Base-by-base conservation (phyloP, 1,140 invertebrate species). In the Polypedilum pembai region DNA sequence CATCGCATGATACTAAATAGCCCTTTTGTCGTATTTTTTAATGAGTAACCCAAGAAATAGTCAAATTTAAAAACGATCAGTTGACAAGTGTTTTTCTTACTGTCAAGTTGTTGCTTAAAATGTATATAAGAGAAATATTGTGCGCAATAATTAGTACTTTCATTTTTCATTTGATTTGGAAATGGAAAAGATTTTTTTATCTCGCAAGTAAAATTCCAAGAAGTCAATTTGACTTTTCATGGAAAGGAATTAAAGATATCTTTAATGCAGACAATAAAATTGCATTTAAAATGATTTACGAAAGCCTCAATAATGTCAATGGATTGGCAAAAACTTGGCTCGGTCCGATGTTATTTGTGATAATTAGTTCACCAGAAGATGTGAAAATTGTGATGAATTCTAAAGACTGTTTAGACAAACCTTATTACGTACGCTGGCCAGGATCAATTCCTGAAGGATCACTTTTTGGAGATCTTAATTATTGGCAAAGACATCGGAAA, bases 311-410 rank as follows among this genome's bases (percentile, higher is more conserved):
- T n/a, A 12, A 12, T 4, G 15, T 56, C 1, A 12, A 56, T 56
- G 45, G 45, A 15, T n/a, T 21, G 4, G 65, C 65, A 69, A 69
- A 69, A 10, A 21, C 20, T 10, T 69, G 65, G 65, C 20, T 69
- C 5, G 65, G 65, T 69, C 65, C 65, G 10, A 18, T 69, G 15
- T 10, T 69, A 1, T 21, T 69, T 20, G 65, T 69, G 17, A 21
- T 69, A 20, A 18, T 18, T 0, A 21, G 18, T 69, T n/a, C 15
- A 18, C 65, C 65, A 8, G 65, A 69, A 69, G 20, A 18, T 18
- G 20, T 69, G 5, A 69, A 69, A 69, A 69, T 21, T 21, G 65
- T 69, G 17, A 20, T 69, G 45, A 56, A 56, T n/a, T 56, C 45
- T 1, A 56, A 15, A 56, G 45, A 56, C 12, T 56, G 45, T 12